Evolutionary conservation across 2,113 vertebrate species (phyloP).

Genomic region (Clupea harengus): DNA sequence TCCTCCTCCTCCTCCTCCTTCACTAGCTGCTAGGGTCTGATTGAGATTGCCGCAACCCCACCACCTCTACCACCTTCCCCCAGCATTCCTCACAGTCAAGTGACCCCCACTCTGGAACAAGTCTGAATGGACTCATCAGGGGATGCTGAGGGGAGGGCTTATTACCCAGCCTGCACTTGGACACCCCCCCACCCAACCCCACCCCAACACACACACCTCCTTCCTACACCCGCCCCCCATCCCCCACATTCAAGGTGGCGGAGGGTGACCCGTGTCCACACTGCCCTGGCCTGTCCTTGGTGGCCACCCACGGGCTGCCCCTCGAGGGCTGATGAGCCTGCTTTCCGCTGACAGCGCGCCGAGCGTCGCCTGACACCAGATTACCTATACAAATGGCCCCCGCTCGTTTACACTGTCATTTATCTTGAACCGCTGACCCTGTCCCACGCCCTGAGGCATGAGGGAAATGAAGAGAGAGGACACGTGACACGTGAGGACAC

Average conservation of each 20-base stretch:
- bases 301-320: background rate
- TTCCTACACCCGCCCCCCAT: background rate
- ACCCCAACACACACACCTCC: background rate
- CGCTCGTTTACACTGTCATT: background rate
- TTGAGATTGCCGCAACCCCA: background rate
- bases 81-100: background rate
- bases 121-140: slow-evolving; percentile 5
- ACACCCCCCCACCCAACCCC: background rate
- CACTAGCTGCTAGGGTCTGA: background rate
- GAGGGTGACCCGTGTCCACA: background rate
- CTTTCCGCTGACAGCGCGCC: background rate
- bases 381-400: background rate
- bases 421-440: background rate
- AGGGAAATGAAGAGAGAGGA: background rate
- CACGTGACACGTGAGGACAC: too few relatives aligned
- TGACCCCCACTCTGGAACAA: background rate
- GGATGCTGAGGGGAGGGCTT: background rate
- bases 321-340: background rate
- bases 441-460: background rate
- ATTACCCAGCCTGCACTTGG: background rate
- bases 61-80: background rate
- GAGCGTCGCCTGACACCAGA: background rate
- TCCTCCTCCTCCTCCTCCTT: background rate
- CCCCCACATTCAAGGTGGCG: too few relatives aligned
- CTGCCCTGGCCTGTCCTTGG: too few relatives aligned